phyloP scores from a whole-genome alignment of 2,113 vertebrate species.

The Cynocephalus volans region DNA sequence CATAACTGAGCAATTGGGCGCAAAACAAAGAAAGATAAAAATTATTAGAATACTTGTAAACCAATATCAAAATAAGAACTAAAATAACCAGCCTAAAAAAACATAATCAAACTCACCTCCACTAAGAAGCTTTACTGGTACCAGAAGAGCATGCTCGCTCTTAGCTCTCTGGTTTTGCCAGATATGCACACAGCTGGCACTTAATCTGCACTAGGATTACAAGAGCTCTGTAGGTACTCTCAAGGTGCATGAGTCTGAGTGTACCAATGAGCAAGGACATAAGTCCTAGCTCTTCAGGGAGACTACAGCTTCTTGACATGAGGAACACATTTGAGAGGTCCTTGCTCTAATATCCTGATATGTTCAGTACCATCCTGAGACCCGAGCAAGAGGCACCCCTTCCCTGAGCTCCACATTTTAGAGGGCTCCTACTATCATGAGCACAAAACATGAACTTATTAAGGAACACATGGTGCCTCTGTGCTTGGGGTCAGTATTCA shows the following conservation, averaged over 20 bases:
- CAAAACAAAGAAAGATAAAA: not conserved
- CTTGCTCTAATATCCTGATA: not conserved
- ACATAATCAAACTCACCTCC: not conserved
- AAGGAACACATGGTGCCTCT: fast-evolving
- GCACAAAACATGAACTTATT: not conserved
- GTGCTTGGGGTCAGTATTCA: not conserved
- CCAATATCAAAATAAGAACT: constrained; percentile 35
- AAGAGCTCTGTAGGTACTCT: not conserved
- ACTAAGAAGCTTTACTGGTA: not conserved
- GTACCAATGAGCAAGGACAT: not conserved
- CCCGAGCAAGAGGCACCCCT: not conserved
- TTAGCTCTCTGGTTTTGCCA: not conserved
- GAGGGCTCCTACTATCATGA: not conserved
- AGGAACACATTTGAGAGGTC: not conserved
- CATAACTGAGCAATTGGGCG: constrained; percentile 9
- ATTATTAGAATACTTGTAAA: constrained; percentile 42
- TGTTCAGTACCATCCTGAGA: not conserved
- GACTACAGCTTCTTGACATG: not conserved
- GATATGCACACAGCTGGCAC: not conserved
- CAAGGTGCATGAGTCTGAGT: too few relatives aligned
- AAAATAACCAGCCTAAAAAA: not conserved
- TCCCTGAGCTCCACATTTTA: not conserved
- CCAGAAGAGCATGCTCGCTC: not conserved
- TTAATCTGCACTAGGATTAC: not conserved
- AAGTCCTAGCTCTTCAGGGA: not conserved